Base-by-base conservation (phyloP, 2,888 invertebrate genomes). In the Steinernema carpocapsae region DNA sequence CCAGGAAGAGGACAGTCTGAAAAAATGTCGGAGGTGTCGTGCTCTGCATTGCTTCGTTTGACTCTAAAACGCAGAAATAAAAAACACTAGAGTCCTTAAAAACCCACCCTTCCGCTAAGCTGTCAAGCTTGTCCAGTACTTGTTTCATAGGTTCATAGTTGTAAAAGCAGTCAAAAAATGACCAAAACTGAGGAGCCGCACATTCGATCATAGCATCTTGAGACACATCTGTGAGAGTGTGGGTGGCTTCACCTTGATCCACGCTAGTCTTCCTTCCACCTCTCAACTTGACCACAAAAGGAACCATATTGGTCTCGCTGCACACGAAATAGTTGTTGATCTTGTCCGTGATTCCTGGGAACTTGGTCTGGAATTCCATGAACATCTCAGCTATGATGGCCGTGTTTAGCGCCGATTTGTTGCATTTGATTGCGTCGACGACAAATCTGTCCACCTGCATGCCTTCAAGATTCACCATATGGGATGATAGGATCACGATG, bases 161-260 rank as follows among this genome's bases (percentile, higher is more conserved):
- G 22, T 32, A 29, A 7, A 64, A 17, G 19, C 64, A 64, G 26
- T 64, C 64, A 32, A 64, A 64, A n/a, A 32, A 64, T 6, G 64
- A 64, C 64, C 64, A 64, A 26, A 64, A 64, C 1, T 26, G 19
- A 1, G 64, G 32, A 1, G 64, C 64, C 17, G 26, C 26, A 32
- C 64, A 64, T 32, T 64, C 64, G 29, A 17, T 29, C 64, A 64
- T 64, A 32, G 26, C 22, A 32, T 64, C 64, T n/a, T 22, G 37
- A 10, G 37, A 37, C 37, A 37, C 37, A 10, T 37, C 37, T 10
- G 37, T 37, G 3, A 37, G 37, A 37, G 10, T 3, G 37, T 37
- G 37, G 37, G 37, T 37, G 3, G 37, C 37, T 10, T 3, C 10
- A 37, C 37, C 37, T 37, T 37, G 37, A 37, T 37, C 37, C 37